Percentiles rank a stretch among this genome's conserved stretches.
Conservation (phyloP, 2,113 vertebrate species). For the Cololabis saira region DNA sequence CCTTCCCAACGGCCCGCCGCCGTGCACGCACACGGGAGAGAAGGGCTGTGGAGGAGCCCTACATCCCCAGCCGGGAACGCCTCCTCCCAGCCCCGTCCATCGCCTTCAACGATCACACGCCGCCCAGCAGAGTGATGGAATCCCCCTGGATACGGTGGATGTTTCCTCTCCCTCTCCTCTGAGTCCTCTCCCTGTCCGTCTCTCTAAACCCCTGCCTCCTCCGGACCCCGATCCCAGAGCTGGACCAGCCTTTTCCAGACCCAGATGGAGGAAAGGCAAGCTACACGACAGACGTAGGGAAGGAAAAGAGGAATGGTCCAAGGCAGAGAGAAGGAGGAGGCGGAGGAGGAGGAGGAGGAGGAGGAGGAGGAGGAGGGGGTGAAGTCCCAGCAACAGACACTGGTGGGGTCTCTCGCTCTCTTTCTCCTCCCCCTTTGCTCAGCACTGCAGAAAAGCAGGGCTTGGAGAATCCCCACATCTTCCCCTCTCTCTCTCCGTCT, state of each 20-base stretch:
- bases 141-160: conserved; percentile 51
- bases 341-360: too few species aligned
- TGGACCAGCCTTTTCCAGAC: conserved; percentile 52
- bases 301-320: conserved; percentile 34
- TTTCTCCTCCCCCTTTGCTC: conserved; percentile 40
- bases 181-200: too few species aligned
- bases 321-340: conserved; percentile 10
- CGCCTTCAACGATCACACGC: conserved; percentile 26
- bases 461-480: conserved; percentile 57
- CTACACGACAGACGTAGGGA: conserved; percentile 36
- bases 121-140: conserved; percentile 55
- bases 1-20: neutral
- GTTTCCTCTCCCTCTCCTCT: conserved; percentile 24
- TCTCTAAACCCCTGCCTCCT: conserved; percentile 42
- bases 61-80: conserved; percentile 36
- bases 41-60: conserved; percentile 54
- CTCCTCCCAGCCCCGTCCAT: conserved; percentile 41
- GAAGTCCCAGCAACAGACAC: conserved; percentile 57
- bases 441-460: conserved; percentile 63
- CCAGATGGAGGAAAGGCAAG: conserved; percentile 46
- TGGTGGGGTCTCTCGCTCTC: conserved; percentile 41
- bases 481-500: neutral
- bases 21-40: too few species aligned
- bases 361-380: too few species aligned
- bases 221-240: conserved; percentile 65